Evolutionary conservation across 2,113 vertebrate genomes (phyloP), one percentile per base, ranked within the genome.

Genomic region (Crotalus tigris): DNA sequence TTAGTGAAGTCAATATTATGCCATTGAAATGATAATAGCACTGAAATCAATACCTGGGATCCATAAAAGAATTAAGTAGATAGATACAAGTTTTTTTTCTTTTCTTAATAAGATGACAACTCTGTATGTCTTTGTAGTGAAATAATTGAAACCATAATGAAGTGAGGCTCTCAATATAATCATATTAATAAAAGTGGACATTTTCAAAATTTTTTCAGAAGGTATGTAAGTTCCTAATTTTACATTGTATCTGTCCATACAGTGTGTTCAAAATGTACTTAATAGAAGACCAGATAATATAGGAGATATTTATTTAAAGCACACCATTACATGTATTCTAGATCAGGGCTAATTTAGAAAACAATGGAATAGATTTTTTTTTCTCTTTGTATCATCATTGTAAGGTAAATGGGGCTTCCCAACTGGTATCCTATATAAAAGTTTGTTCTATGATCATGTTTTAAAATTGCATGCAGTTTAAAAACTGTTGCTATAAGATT

Each of bases 41-140:
- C 55, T 4, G 6, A 92, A 88, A 97, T 29, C 93, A 89, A 81
- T 94, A 94, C 91, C 88, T 0, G 0, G 90, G 87, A 95, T 64
- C 87, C 24, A 2, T 49, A 95, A 95, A 96, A 95, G 90, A 87
- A 96, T 89, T 93, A 94, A 95, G 91, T 44, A 94, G 94, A 91
- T 89, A 2, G 5, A 96, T 94, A 44, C 93, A 85, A 91, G n/a
- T 0, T 3, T 46, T 85, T 39, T 54, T 90, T 58, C 81, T 91
- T 39, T 51, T 91, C 93, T 89, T 75, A 39, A 29, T 1, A 12
- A 94, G 11, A 33, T 33, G 53, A 90, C 91, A 93, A 69, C 92
- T 87, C 24, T 93, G 85, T 55, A 15, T 81, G 89, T 94, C 85
- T 89, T 57, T 91, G 88, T 55, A 92, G 29, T 90, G 85, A 15